A percentile compares a stretch with the other conserved stretches of the same genome.
Evolutionary conservation across 2,113 vertebrate genomes (phyloP).

Genomic region (Pomatostomus ruficeps): DNA sequence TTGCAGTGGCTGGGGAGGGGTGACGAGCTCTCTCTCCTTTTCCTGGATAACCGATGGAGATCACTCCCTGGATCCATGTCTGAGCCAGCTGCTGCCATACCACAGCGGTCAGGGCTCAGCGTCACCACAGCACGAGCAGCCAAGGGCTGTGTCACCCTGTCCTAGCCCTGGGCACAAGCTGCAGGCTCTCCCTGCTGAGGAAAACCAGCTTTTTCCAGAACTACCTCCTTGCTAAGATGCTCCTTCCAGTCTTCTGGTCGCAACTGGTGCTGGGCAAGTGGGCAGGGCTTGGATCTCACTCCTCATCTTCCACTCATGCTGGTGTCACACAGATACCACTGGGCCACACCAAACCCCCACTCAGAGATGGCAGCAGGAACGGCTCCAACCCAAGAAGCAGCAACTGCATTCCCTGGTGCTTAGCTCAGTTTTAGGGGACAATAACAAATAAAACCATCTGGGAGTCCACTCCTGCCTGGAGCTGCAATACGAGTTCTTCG

Average conservation of each 20-base stretch:
- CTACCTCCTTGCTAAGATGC: background rate
- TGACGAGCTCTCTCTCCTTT: background rate
- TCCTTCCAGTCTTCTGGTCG: background rate
- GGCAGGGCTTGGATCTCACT: background rate
- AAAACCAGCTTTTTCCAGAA: background rate
- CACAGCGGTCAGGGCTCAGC: background rate
- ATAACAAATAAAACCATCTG: background rate
- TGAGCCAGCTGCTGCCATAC: background rate
- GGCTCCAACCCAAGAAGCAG: background rate
- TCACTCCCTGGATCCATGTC: rapidly evolving
- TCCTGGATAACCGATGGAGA: rapidly evolving
- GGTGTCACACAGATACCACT: background rate
- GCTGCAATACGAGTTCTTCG: background rate
- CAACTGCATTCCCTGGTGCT: background rate
- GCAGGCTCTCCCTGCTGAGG: background rate
- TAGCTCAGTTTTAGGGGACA: background rate
- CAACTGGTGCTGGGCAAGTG: background rate
- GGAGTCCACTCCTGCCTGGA: background rate
- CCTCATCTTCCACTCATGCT: background rate
- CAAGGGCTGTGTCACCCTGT: background rate
- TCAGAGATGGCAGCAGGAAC: rapidly evolving
- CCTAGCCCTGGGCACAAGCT: background rate
- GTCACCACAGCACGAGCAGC: rapidly evolving
- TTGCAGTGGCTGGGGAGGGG: rapidly evolving
- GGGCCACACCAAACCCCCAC: background rate